phyloP scores from a whole-genome alignment of 2,113 vertebrate species.

The Chamaetylas fuelleborni region DNA sequence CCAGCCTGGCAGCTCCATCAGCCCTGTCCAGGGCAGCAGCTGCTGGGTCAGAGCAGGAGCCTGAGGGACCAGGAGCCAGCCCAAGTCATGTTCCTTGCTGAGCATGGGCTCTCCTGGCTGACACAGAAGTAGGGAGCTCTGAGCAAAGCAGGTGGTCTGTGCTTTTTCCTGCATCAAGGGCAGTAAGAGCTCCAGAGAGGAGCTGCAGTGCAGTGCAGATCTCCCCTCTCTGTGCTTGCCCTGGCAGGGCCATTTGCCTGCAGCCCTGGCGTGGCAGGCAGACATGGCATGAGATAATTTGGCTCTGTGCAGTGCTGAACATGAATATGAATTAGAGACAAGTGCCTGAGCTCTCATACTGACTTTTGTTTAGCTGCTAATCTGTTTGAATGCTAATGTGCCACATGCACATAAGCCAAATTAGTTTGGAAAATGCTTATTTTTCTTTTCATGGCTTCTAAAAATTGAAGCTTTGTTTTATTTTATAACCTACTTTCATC shows the following conservation, averaged over 20 bases:
- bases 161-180: neutral
- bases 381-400: conserved; percentile 68
- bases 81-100: accelerated
- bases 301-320: conserved; percentile 30
- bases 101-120: neutral
- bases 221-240: neutral
- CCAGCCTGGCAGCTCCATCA: neutral
- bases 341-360: conserved; percentile 68
- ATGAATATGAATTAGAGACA: conserved; percentile 70
- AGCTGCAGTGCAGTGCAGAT: neutral
- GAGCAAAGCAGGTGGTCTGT: neutral
- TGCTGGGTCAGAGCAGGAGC: neutral
- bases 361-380: conserved; percentile 75
- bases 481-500: neutral
- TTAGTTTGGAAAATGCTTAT: conserved; percentile 25
- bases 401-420: conserved; percentile 52
- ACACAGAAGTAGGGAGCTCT: neutral
- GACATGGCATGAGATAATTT: conserved; percentile 2
- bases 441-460: conserved; percentile 28
- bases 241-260: neutral
- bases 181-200: neutral
- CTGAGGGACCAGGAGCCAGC: neutral
- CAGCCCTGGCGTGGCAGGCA: neutral
- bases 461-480: conserved; percentile 7
- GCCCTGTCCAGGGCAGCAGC: neutral